Conservation (phyloP, 2,888 invertebrate genomes). For the Apomyelois bistriatella region DNA sequence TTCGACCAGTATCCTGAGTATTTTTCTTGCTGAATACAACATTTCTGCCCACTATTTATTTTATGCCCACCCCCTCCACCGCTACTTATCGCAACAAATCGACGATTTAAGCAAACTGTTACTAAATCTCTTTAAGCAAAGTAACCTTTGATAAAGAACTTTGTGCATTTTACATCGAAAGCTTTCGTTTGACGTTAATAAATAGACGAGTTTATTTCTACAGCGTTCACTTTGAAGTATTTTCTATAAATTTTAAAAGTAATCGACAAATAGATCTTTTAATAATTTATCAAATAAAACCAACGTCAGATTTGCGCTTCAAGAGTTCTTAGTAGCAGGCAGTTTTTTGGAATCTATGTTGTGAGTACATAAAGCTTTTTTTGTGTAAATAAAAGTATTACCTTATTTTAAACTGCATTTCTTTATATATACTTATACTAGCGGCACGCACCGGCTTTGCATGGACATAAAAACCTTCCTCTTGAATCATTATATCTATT, state of each 20-base stretch:
- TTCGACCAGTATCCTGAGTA: too few species aligned
- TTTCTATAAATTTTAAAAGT: not conserved
- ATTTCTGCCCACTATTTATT: not conserved
- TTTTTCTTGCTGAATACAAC: not conserved
- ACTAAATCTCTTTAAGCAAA: slow-evolving; percentile 21
- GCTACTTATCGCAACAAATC: slow-evolving; percentile 31
- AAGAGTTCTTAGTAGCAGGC: too few species aligned
- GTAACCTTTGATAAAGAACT: slow-evolving; percentile 18
- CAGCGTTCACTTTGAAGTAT: slow-evolving; percentile 7
- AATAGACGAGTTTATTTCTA: slow-evolving; percentile 2
- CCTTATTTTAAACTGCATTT: too few species aligned
- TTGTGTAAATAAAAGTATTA: too few species aligned
- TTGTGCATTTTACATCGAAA: slow-evolving; percentile 23
- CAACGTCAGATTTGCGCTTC: too few species aligned
- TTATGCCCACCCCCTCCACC: slow-evolving; percentile 21
- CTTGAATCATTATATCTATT: too few species aligned
- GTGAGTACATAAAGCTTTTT: too few species aligned
- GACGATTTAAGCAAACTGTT: slow-evolving; percentile 24
- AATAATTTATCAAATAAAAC: too few species aligned
- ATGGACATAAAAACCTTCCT: too few species aligned
- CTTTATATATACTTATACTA: too few species aligned
- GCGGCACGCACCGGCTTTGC: too few species aligned
- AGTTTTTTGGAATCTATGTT: too few species aligned
- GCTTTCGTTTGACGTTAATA: slow-evolving; percentile 12
- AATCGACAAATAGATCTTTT: not conserved